Conservation (phyloP, 1,140 invertebrate genomes). For the Ylistrum balloti region DNA sequence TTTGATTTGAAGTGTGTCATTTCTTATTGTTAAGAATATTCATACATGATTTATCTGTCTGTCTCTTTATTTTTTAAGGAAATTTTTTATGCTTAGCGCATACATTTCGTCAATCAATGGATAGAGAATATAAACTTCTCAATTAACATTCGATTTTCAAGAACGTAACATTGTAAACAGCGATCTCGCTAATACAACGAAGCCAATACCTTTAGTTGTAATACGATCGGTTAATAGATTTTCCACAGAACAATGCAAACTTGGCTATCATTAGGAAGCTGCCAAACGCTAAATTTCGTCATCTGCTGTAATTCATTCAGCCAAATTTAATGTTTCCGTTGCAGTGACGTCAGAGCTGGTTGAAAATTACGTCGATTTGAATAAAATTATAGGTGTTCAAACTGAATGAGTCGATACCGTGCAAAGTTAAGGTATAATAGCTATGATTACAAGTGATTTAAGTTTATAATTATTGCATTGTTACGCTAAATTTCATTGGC, state of each 20-base stretch:
- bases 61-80: too few species aligned
- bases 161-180: not conserved
- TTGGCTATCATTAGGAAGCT: not conserved
- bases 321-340: not conserved
- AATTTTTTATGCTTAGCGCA: too few species aligned
- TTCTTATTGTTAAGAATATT: too few species aligned
- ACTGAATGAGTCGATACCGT: not conserved
- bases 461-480: not conserved
- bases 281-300: not conserved
- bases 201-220: too few species aligned
- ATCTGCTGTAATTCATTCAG: not conserved
- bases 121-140: too few species aligned
- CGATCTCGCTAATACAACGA: not conserved
- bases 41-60: too few species aligned
- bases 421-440: not conserved
- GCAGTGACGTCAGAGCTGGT: not conserved
- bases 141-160: too few species aligned
- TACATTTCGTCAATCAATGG: too few species aligned
- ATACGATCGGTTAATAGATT: not conserved
- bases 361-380: not conserved
- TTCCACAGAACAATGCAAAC: not conserved
- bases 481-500: not conserved
- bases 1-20: too few species aligned
- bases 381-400: slow-evolving; percentile 22
- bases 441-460: not conserved